A percentile compares a stretch with the other conserved stretches of the same genome.
phyloP scores from a whole-genome alignment of 2,888 invertebrate genomes.

The Pristionchus arcanus region DNA sequence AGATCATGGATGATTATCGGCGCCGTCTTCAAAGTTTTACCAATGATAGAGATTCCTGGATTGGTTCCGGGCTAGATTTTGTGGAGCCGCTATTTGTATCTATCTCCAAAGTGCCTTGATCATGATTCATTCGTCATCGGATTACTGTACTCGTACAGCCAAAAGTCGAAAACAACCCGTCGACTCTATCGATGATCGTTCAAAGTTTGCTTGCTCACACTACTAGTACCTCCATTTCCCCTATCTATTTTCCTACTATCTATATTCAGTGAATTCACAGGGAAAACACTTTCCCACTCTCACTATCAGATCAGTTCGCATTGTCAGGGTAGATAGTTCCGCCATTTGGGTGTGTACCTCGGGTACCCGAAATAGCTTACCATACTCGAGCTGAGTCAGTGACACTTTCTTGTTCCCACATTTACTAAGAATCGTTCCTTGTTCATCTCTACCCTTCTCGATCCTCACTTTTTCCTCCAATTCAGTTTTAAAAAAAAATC shows the following conservation, averaged over 20 bases:
- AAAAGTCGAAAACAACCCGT: conserved; percentile 31
- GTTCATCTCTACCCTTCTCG: not conserved
- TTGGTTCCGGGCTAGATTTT: not conserved
- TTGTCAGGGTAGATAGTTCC: not conserved
- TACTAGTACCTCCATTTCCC: conserved; percentile 11
- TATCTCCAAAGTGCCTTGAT: not conserved
- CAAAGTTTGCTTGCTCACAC: conserved; percentile 46
- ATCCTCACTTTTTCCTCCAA: not conserved
- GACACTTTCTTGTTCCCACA: not conserved
- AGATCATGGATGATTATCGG: not conserved
- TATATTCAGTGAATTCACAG: conserved; percentile 34
- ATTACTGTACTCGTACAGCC: conserved; percentile 7
- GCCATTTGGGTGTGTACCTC: not conserved
- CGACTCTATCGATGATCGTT: conserved; percentile 29
- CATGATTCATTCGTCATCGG: not conserved
- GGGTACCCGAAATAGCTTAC: conserved; percentile 16
- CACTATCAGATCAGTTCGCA: conserved; percentile 41
- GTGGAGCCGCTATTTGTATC: not conserved
- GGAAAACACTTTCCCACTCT: not conserved
- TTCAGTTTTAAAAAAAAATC: not conserved
- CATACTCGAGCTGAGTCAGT: not conserved
- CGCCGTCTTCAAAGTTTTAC: not conserved
- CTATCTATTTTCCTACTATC: conserved; percentile 18
- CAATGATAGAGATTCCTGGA: not conserved
- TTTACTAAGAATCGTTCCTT: not conserved